phyloP scores from a whole-genome alignment of 2,888 invertebrate genomes.

The Catocala sponsa region DNA sequence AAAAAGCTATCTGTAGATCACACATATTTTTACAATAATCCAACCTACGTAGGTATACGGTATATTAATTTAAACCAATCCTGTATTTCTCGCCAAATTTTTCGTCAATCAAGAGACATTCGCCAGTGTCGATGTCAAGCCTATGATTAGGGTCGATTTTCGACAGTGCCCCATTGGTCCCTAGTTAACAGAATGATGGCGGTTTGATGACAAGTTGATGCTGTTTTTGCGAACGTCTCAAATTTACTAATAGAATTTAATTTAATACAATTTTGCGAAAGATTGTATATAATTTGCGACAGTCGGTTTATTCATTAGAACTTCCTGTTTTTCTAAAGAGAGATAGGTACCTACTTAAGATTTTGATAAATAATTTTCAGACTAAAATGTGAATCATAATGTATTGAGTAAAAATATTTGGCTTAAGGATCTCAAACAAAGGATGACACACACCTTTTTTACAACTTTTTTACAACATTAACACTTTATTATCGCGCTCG shows the following conservation, averaged over 20 bases:
- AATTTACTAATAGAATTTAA: constrained; percentile 78
- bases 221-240: constrained; percentile 55
- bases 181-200: constrained; percentile 55
- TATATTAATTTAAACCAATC: too few relatives aligned
- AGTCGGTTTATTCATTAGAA: constrained; percentile 68
- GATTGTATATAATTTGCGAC: constrained; percentile 56
- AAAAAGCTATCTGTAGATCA: too few relatives aligned
- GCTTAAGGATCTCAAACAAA: too few relatives aligned
- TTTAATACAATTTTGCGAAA: constrained; percentile 61
- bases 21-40: too few relatives aligned
- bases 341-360: not conserved
- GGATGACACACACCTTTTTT: too few relatives aligned
- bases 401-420: too few relatives aligned
- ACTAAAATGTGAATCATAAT: too few relatives aligned
- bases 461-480: too few relatives aligned
- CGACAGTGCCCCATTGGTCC: constrained; percentile 20
- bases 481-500: too few relatives aligned
- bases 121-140: not conserved
- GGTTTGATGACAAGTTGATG: constrained; percentile 71
- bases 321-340: constrained; percentile 66
- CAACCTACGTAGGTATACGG: too few relatives aligned
- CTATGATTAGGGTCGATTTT: constrained; percentile 16
- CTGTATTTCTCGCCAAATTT: not conserved
- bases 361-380: not conserved
- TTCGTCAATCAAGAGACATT: not conserved